A percentile compares a stretch with the other conserved stretches of the same genome.
phyloP scores from a whole-genome alignment of 2,888 invertebrate genomes.

The Trimorus sp. region DNA sequence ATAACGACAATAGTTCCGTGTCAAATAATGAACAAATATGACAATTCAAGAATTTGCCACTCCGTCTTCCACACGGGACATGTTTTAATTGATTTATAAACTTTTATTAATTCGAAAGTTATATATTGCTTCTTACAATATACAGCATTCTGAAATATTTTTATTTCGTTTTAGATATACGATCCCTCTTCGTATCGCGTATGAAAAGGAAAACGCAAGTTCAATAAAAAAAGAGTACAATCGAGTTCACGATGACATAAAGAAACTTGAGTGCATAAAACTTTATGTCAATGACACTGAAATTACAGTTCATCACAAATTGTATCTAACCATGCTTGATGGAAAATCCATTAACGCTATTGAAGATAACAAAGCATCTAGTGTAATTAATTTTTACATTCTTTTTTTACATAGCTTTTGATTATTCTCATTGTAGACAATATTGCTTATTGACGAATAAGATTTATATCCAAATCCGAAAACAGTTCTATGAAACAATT shows the following conservation, averaged over 20 bases:
- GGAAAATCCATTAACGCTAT: slow-evolving; percentile 19
- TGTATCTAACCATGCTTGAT: slow-evolving; percentile 6
- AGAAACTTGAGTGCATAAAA: neutral
- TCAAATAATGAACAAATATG: no score
- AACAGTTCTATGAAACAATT: no score
- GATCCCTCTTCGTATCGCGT: slow-evolving; percentile 6
- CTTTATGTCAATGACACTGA: neutral
- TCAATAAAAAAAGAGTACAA: slow-evolving; percentile 10
- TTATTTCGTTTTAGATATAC: neutral
- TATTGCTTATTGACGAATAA: no score
- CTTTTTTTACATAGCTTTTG: neutral
- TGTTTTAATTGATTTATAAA: no score
- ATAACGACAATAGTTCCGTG: no score
- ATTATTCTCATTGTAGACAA: no score
- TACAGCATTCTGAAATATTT: neutral
- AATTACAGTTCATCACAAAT: neutral
- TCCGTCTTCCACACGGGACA: no score
- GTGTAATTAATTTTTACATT: slow-evolving; percentile 3
- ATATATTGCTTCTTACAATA: no score
- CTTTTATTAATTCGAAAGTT: no score
- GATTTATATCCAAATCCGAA: no score
- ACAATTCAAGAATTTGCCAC: no score
- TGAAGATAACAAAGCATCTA: slow-evolving; percentile 6
- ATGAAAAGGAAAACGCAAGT: slow-evolving; percentile 1
- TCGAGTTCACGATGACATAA: neutral